phyloP scores from a whole-genome alignment of 2,797 vertebrate genomes.

The Halcyon leucocephala region DNA sequence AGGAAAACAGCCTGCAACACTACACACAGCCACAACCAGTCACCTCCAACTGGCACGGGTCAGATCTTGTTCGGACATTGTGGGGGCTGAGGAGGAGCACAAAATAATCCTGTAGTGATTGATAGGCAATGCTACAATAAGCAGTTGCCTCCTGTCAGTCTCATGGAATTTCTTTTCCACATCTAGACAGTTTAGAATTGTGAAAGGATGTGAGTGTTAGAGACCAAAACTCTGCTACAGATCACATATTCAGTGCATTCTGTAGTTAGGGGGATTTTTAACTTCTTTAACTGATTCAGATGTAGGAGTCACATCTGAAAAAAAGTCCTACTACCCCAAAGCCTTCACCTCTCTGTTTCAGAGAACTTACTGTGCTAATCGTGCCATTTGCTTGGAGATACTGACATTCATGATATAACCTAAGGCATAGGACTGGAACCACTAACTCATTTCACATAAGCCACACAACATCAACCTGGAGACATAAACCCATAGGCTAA shows the following conservation, averaged over 20 bases:
- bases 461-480: neutral
- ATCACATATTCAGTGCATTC: neutral
- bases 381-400: neutral
- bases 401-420: neutral
- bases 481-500: neutral
- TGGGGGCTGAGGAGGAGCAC: neutral
- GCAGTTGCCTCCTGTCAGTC: neutral
- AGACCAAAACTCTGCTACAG: neutral
- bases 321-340: neutral
- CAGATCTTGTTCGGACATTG: neutral
- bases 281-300: neutral
- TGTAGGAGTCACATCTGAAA: neutral
- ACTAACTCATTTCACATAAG: neutral
- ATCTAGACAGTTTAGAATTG: neutral
- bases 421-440: neutral
- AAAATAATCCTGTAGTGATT: neutral
- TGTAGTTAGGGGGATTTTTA: neutral
- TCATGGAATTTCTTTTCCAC: neutral
- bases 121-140: neutral
- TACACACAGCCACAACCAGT: neutral
- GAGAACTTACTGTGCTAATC: neutral
- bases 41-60: neutral
- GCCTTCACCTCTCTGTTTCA: neutral
- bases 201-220: accelerated
- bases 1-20: neutral